These are phyloP conservation scores for Cyprinodon brontotheroides DNA, from an alignment of 2,113 vertebrate species.

Conservation along the genomic window DNA sequence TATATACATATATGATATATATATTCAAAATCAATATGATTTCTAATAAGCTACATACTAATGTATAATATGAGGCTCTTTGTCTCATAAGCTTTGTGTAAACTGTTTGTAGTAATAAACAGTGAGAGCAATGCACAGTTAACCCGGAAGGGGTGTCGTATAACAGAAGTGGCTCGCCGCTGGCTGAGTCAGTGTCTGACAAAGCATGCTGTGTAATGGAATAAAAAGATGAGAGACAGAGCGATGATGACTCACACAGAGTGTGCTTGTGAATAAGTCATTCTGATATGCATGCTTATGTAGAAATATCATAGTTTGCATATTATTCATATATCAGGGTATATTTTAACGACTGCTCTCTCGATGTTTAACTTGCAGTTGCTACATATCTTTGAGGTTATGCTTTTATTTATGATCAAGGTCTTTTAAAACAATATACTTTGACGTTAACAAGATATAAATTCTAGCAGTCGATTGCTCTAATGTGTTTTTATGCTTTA, in stretches of 20 bases:
- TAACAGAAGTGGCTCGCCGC: slow-evolving; percentile 22
- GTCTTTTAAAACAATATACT: slow-evolving; percentile 3
- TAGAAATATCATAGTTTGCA: slow-evolving; percentile 26
- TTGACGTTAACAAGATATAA: slow-evolving; percentile 8
- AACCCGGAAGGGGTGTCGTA: slow-evolving; percentile 23
- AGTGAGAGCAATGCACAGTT: neutral
- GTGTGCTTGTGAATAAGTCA: slow-evolving; percentile 63
- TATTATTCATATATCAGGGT: slow-evolving; percentile 16
- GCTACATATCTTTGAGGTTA: neutral
- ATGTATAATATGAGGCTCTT: neutral
- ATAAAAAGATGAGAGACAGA: slow-evolving; percentile 24
- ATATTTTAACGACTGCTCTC: slow-evolving; percentile 5
- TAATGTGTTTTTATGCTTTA: slow-evolving; percentile 6
- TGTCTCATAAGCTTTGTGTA: too few species aligned
- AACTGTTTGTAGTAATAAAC: neutral
- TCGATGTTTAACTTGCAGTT: slow-evolving; percentile 4
- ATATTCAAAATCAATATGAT: too few species aligned
- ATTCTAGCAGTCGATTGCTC: neutral
- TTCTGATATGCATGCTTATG: slow-evolving; percentile 53
- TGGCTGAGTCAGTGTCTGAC: slow-evolving; percentile 56
- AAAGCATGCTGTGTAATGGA: slow-evolving; percentile 49
- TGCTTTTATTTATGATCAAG: slow-evolving; percentile 6
- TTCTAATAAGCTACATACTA: too few species aligned
- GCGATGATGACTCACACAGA: slow-evolving; percentile 61
- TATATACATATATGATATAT: too few species aligned